Base-by-base conservation (phyloP, 2,113 vertebrate genomes). In the Anarhynchus alexandrinus region DNA sequence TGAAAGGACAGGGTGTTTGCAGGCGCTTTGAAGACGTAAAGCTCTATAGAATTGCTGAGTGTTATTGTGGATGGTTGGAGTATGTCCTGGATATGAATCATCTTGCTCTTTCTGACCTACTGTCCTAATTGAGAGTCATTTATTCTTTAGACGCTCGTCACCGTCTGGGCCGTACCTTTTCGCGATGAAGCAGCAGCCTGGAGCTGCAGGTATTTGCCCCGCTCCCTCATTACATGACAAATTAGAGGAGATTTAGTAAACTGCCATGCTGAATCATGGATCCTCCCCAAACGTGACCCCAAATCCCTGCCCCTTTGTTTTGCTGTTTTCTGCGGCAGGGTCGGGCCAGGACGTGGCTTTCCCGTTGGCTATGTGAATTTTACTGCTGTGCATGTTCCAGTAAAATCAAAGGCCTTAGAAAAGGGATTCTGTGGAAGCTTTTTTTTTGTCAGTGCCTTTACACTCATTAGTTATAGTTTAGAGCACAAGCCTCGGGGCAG, bases 31-130 rank as follows among this genome's bases (percentile, higher is more conserved):
- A 87, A 95, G 66, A 72, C 11, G 7, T 32, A 40, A 89, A 91
- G 59, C 73, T 72, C 34, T 77, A 59, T 38, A 76, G 77, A 93
- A 89, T 15, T 77, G 82, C 91, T 92, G 81, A 91, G 57, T 71
- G 34, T 88, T 91, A 59, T 15, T 90, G 87, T 40, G 71, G 58
- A 90, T 40, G 77, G 55, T 61, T 92, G 86, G 70, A 93, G 55
- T 88, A 87, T 27, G 92, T 83, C 85, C 79, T 94, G 93, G 58
- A 51, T 86, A 40, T 97, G 96, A 97, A 96, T 95, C 91, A 96
- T 91, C 81, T 65, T 89, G 95, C 94, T 95, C 96, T 90, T 94
- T 96, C 94, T 97, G 97, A 97, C 97, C 96, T 94, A 95, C 91
- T 96, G 87, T 96, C 94, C 95, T 95, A 97, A 95, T 90, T 96